Evolutionary conservation across 1,140 invertebrate species (phyloP).

Genomic region (Euura saliciscinereae): DNA sequence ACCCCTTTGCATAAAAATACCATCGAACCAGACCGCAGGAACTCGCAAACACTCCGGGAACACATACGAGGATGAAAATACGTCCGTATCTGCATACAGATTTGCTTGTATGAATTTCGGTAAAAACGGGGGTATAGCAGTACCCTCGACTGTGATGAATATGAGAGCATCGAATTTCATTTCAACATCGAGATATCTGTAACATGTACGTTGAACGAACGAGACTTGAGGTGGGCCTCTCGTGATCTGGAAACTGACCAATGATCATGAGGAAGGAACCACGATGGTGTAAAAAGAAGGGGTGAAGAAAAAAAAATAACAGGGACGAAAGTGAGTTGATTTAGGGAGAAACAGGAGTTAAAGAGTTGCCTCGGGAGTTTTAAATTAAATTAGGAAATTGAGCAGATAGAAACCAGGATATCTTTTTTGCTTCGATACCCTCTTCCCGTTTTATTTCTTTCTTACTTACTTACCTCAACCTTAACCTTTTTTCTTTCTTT

Average conservation of each 20-base stretch:
- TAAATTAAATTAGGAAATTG: constrained; percentile 1
- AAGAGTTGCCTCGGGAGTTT: background rate
- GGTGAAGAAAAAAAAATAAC: background rate
- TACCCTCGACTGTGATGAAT: no score
- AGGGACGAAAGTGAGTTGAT: background rate
- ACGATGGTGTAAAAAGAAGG: background rate
- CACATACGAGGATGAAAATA: background rate
- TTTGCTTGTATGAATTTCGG: background rate
- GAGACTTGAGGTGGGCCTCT: background rate
- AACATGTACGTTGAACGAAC: background rate
- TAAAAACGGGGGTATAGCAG: no score
- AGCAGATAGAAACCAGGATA: background rate
- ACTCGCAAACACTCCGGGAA: background rate
- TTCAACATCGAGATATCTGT: background rate
- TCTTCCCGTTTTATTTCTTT: no score
- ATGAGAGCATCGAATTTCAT: no score
- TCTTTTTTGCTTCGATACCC: background rate
- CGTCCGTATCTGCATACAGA: background rate
- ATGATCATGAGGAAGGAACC: background rate
- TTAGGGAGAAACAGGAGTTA: background rate
- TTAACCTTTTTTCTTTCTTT: no score
- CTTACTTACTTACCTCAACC: no score
- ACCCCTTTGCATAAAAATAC: background rate
- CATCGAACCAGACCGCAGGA: background rate
- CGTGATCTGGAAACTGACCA: background rate